These are phyloP conservation scores for Eospalax fontanierii DNA, from an alignment of 2,797 vertebrate species.

Conservation along the genomic window DNA sequence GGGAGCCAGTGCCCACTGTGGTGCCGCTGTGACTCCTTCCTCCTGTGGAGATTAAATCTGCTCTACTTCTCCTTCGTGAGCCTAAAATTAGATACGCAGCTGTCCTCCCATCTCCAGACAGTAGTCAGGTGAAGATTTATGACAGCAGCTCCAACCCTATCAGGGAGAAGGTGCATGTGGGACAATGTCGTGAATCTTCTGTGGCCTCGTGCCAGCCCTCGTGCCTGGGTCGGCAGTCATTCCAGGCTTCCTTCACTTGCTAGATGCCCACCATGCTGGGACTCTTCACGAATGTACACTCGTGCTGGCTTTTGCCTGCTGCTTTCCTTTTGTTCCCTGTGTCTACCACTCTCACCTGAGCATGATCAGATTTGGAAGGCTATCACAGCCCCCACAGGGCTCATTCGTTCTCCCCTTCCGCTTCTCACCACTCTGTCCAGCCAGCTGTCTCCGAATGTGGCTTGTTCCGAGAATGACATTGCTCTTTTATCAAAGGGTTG, in stretches of 20 bases:
- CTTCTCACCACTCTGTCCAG: not conserved
- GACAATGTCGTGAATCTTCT: not conserved
- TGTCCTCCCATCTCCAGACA: slow-evolving; percentile 72
- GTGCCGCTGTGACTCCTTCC: slow-evolving; percentile 59
- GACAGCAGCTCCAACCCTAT: not conserved
- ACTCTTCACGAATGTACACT: accelerated
- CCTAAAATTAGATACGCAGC: slow-evolving; percentile 81
- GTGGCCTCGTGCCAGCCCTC: not conserved
- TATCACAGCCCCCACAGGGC: not conserved
- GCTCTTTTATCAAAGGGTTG: not conserved
- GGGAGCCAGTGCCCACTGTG: slow-evolving; percentile 52
- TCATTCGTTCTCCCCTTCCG: not conserved
- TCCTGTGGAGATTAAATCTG: slow-evolving; percentile 73
- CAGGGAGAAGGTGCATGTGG: not conserved
- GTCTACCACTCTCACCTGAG: not conserved
- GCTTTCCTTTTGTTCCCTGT: not conserved
- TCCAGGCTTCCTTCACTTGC: not conserved
- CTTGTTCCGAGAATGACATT: no score
- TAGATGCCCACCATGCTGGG: accelerated
- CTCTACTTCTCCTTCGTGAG: slow-evolving; percentile 60
- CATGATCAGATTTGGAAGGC: not conserved
- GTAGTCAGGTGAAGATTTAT: slow-evolving; percentile 81
- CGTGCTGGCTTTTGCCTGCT: not conserved
- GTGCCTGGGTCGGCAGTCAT: not conserved
- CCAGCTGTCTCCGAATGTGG: not conserved